Percentiles rank a stretch among this genome's conserved stretches.
Evolutionary conservation across 2,888 invertebrate genomes (phyloP).

Genomic region (Nysson spinosus): DNA sequence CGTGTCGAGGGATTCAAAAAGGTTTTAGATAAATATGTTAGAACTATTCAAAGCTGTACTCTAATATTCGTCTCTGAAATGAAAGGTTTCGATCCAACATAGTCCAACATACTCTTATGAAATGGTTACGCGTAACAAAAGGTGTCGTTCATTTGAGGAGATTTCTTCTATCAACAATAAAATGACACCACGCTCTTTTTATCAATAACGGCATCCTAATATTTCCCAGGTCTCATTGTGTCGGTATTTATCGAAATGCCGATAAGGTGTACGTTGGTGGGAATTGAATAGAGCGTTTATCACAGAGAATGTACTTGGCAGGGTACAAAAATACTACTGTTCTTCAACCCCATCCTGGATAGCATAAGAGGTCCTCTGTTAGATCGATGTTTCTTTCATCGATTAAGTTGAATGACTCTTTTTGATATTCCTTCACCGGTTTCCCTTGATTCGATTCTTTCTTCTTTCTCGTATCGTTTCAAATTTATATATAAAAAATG

Average conservation of each 20-base stretch:
- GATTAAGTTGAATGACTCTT: slow-evolving; percentile 26
- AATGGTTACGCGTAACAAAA: slow-evolving; percentile 43
- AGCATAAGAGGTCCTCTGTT: slow-evolving; percentile 68
- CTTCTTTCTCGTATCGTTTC: too few species aligned
- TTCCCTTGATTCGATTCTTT: slow-evolving; percentile 15
- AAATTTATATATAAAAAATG: too few species aligned
- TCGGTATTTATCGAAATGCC: slow-evolving; percentile 56
- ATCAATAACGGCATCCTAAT: slow-evolving; percentile 36
- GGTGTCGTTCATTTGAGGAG: slow-evolving; percentile 38
- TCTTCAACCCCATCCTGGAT: slow-evolving; percentile 55
- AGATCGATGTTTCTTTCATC: slow-evolving; percentile 20
- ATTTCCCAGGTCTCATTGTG: slow-evolving; percentile 53
- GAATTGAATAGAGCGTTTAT: slow-evolving; percentile 62
- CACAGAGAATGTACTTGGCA: slow-evolving; percentile 63
- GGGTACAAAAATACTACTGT: slow-evolving; percentile 74
- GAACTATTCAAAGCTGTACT: too few species aligned
- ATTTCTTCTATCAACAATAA: slow-evolving; percentile 26
- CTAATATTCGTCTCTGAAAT: too few species aligned
- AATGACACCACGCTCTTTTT: slow-evolving; percentile 29
- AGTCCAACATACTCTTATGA: too few species aligned
- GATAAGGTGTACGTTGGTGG: slow-evolving; percentile 41
- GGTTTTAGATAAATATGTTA: not conserved
- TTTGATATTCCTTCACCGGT: slow-evolving; percentile 32
- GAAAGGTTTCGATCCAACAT: not conserved
- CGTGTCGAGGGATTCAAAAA: not conserved